phyloP scores from a whole-genome alignment of 2,797 vertebrate species.

The Cuniculus paca region DNA sequence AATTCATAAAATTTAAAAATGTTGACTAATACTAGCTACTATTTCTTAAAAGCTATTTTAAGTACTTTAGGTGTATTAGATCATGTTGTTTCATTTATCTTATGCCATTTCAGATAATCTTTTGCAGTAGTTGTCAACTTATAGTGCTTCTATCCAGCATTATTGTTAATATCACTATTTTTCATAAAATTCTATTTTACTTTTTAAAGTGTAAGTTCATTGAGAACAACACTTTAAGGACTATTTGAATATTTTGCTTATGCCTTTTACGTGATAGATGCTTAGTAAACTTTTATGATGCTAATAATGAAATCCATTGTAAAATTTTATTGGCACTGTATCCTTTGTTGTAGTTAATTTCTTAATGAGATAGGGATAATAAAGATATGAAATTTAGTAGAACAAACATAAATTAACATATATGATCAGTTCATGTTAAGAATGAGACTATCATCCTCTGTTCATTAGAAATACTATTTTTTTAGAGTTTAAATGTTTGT shows the following conservation, averaged over 20 bases:
- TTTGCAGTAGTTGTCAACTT: not conserved
- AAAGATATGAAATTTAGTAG: not conserved
- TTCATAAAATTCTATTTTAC: not conserved
- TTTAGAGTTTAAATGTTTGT: conserved; percentile 77
- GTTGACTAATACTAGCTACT: not conserved
- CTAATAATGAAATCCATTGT: conserved; percentile 3
- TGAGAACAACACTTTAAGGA: not conserved
- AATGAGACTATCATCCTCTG: conserved; percentile 44
- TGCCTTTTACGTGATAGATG: not conserved
- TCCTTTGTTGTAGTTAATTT: conserved; percentile 54
- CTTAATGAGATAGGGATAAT: conserved; percentile 29
- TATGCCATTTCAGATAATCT: not conserved
- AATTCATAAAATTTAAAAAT: conserved; percentile 10
- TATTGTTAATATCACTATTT: conserved; percentile 9
- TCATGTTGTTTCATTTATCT: not conserved
- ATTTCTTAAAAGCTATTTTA: not conserved
- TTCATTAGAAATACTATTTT: conserved; percentile 55
- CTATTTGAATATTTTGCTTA: not conserved
- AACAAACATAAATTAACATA: conserved; percentile 49
- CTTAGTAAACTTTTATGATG: conserved; percentile 33
- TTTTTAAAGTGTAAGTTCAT: not conserved
- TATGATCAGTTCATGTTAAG: conserved; percentile 18
- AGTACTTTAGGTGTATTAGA: not conserved
- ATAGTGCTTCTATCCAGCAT: not conserved
- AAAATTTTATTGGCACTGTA: conserved; percentile 12